Evolutionary conservation across 2,888 invertebrate species (phyloP).

Genomic region (Nycteola revayana): DNA sequence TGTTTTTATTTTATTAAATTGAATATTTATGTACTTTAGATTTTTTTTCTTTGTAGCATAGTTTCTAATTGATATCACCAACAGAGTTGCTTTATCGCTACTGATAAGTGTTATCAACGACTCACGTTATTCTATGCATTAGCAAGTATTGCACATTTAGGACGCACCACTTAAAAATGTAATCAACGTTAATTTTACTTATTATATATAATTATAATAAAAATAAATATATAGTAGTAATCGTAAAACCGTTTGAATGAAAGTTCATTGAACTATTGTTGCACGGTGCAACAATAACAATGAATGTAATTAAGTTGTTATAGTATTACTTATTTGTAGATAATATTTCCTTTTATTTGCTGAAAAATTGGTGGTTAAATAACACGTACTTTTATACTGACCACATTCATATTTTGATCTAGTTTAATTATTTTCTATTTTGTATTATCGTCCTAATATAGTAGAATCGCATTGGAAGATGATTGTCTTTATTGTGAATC

Average conservation of each 20-base stretch:
- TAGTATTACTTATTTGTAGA: conserved; percentile 9
- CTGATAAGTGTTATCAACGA: conserved; percentile 68
- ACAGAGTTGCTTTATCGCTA: conserved; percentile 72
- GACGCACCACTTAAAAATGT: conserved; percentile 18
- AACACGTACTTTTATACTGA: no score
- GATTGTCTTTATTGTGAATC: conserved; percentile 59
- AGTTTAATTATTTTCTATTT: conserved; percentile 13
- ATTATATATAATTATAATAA: conserved; percentile 3
- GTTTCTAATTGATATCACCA: conserved; percentile 59
- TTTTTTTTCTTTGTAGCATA: conserved; percentile 31
- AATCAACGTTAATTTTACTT: conserved; percentile 1
- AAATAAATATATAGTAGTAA: neutral
- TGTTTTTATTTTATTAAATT: conserved; percentile 38
- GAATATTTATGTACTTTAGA: conserved; percentile 30
- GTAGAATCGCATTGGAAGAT: conserved; percentile 33
- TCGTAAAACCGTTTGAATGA: conserved; percentile 9
- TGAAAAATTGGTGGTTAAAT: no score
- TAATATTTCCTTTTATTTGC: no score
- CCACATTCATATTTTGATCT: no score
- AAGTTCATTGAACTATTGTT: conserved; percentile 25
- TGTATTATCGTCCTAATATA: conserved; percentile 25
- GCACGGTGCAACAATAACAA: conserved; percentile 8
- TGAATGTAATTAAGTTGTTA: conserved; percentile 11
- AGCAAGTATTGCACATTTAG: conserved; percentile 52
- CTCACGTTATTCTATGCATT: conserved; percentile 49